Percentiles rank a stretch among this genome's conserved stretches.
Conservation (phyloP, 1,140 invertebrate genomes). For the Pogonognathellus flavescens region DNA sequence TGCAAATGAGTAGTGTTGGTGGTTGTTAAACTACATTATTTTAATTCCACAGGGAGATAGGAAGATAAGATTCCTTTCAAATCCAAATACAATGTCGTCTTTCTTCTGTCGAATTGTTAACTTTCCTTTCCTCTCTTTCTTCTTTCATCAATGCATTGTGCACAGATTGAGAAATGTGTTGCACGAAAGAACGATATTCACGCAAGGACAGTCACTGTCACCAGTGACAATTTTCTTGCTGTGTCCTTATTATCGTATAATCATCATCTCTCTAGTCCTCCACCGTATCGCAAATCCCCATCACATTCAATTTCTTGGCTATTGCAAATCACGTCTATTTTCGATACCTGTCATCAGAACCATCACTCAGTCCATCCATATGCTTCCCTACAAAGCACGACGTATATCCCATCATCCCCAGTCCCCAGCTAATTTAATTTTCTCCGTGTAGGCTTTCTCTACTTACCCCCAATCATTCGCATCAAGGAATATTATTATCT, state of each 20-base stretch:
- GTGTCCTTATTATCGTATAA: background rate
- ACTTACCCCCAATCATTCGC: too few species aligned
- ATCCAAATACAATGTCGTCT: conserved; percentile 39
- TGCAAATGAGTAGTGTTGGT: conserved; percentile 46
- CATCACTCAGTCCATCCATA: too few species aligned
- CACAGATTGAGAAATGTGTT: background rate
- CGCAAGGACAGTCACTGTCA: background rate
- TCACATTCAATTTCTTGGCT: background rate
- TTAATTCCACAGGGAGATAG: conserved; percentile 6
- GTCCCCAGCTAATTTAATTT: too few species aligned
- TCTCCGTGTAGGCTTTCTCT: too few species aligned
- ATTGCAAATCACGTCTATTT: too few species aligned
- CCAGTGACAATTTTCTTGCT: background rate
- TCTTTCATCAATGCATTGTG: background rate
- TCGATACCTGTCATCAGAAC: too few species aligned
- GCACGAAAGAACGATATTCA: background rate
- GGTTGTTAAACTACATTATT: conserved; percentile 47
- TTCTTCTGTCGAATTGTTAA: background rate
- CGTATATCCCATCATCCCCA: too few species aligned
- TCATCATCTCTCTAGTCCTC: background rate
- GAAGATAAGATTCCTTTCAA: background rate
- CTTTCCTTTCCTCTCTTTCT: background rate
- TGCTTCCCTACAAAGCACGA: too few species aligned
- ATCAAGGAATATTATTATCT: too few species aligned
- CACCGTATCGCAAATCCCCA: background rate